Evolutionary conservation across 2,113 vertebrate genomes (phyloP).

Genomic region (Microcebus ravelobensis): DNA sequence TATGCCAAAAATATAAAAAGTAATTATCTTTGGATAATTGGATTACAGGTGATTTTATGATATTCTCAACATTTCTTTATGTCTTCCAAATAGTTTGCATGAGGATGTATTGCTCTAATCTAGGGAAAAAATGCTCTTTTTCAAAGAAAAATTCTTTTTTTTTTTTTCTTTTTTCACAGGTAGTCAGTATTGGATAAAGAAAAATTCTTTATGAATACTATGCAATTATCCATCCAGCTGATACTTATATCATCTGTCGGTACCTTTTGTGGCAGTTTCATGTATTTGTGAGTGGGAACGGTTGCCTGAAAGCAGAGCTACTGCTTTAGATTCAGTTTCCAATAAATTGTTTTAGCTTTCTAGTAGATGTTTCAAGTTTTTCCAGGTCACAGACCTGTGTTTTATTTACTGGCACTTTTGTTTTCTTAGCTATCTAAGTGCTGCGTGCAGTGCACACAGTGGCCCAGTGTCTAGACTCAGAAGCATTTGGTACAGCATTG

Average conservation of each 20-base stretch:
- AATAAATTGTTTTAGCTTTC: background rate
- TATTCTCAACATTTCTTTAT: background rate
- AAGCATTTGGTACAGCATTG: background rate
- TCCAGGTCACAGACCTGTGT: background rate
- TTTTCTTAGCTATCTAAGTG: background rate
- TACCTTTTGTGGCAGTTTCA: background rate
- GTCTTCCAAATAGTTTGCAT: slow-evolving; percentile 22
- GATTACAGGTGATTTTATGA: background rate
- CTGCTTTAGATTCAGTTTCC: background rate
- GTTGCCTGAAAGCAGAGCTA: background rate
- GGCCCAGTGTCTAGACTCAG: background rate
- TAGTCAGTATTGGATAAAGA: too few species aligned
- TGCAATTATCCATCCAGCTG: background rate
- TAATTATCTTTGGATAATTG: background rate
- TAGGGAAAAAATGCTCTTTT: background rate
- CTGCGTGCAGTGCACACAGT: background rate
- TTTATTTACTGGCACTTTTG: background rate
- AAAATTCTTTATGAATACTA: background rate
- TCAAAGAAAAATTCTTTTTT: background rate
- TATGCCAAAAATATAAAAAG: slow-evolving; percentile 28
- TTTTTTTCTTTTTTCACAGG: too few species aligned
- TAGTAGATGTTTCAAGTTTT: background rate
- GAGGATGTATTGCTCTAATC: background rate
- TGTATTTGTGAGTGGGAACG: background rate
- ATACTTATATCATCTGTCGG: background rate